Evolutionary conservation across 2,888 invertebrate species (phyloP), one percentile per base, ranked within the genome.

Genomic region (Seira ritae): DNA sequence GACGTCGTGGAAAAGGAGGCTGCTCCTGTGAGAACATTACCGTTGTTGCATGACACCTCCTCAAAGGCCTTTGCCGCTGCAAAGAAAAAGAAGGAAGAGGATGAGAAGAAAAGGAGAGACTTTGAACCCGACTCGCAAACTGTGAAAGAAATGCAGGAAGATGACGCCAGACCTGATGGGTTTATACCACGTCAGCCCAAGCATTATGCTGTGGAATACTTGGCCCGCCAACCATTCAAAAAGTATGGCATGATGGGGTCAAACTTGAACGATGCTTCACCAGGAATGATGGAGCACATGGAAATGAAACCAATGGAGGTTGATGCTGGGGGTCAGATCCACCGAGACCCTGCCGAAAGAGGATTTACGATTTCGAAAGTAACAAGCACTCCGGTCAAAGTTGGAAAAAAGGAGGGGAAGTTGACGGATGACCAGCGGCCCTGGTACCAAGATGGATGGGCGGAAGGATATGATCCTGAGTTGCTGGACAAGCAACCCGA

Each of bases 311-410:
- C 46, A 0, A 37, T 76, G 2, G 68, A 76, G 19, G 76, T 37
- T 1, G 76, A 76, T 68, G 68, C 76, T 0, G 76, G 76, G 24
- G 76, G 76, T 69, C 69, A 69, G 4, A 20, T 76, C 15, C 55
- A 22, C 8, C 55, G 69, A 2, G 69, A 76, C 15, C 10, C 24
- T 0, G 12, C 31, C 12, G 76, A 69, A 12, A 76, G 10, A 20
- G n/a, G 50, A 8, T 76, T 76, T 50, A 76, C 68, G 60, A 60
- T 76, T 37, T 76, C 76, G 0, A 37, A 69, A 0, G 76, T 69
- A 1, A 76, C 76, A 0, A 69, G 60, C 1, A 76, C 69, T 0
- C 69, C 60, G 10, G 76, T 76, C 15, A 69, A 76, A 37, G 60
- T 55, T 19, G 24, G 31, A 42, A 12, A 22, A 6, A 76, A 76